Conservation (phyloP, 2,888 invertebrate genomes). For the Nephrotoma flavescens region DNA sequence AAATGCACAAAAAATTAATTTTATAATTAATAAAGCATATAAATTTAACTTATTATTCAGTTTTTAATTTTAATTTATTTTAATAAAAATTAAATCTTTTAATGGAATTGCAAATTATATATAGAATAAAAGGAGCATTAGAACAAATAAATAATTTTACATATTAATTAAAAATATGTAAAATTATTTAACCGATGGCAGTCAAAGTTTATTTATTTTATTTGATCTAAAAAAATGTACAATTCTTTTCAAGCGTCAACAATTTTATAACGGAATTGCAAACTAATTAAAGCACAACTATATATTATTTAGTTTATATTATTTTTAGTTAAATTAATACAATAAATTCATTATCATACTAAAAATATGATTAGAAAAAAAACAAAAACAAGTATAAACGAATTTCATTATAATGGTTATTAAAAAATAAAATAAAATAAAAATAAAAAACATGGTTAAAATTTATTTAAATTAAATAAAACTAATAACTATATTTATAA, state of each 20-base stretch:
- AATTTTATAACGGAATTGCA: neutral
- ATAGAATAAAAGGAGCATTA: neutral
- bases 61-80: neutral
- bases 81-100: neutral
- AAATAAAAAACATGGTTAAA: neutral
- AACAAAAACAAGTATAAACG: neutral
- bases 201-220: neutral
- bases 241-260: neutral
- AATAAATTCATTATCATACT: neutral
- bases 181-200: neutral
- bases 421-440: neutral
- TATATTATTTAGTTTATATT: neutral
- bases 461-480: neutral
- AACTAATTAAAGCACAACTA: neutral
- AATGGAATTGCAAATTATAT: neutral
- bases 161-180: neutral
- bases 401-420: neutral
- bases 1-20: neutral
- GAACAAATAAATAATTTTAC: neutral
- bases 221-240: neutral
- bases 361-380: neutral
- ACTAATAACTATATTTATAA: neutral
- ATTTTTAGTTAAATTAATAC: neutral
- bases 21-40: neutral
- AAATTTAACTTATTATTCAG: neutral